phyloP scores from a whole-genome alignment of 2,888 invertebrate genomes.

The Eupithecia inturbata region DNA sequence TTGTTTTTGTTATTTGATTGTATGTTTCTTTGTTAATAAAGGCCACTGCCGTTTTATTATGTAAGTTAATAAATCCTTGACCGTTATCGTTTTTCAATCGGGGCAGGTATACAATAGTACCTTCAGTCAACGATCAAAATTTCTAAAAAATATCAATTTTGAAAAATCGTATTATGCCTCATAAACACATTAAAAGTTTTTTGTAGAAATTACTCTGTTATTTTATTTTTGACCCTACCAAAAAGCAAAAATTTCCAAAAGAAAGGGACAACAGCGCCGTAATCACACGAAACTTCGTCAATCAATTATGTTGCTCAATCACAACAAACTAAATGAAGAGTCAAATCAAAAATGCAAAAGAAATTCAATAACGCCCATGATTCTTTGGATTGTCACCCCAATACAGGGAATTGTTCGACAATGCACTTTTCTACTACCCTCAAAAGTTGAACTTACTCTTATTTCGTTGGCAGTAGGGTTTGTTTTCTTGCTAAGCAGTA shows the following conservation, averaged over 20 bases:
- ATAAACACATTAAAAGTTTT: neutral
- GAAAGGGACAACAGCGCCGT: conserved; percentile 18
- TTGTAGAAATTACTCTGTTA: neutral
- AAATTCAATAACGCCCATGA: conserved; percentile 79
- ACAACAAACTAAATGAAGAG: conserved; percentile 67
- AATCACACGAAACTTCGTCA: conserved; percentile 37
- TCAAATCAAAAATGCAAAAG: conserved; percentile 78
- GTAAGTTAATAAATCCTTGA: no score
- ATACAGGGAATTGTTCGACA: conserved; percentile 59
- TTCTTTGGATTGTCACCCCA: conserved; percentile 79
- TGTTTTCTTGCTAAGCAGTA: conserved; percentile 50
- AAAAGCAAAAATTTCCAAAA: neutral
- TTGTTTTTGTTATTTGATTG: no score
- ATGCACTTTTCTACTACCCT: conserved; percentile 32
- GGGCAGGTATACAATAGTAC: no score
- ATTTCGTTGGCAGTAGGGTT: conserved; percentile 47
- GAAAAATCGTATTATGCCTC: no score
- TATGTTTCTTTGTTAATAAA: no score
- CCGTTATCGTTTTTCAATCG: no score
- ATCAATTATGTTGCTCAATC: conserved; percentile 53
- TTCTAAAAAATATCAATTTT: no score
- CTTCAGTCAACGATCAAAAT: no score
- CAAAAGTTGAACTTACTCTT: conserved; percentile 30
- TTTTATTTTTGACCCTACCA: neutral
- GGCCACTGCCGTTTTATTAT: no score